Percentiles rank a stretch among this genome's conserved stretches.
phyloP scores from a whole-genome alignment of 2,113 vertebrate genomes.

The Mus spicilegus region DNA sequence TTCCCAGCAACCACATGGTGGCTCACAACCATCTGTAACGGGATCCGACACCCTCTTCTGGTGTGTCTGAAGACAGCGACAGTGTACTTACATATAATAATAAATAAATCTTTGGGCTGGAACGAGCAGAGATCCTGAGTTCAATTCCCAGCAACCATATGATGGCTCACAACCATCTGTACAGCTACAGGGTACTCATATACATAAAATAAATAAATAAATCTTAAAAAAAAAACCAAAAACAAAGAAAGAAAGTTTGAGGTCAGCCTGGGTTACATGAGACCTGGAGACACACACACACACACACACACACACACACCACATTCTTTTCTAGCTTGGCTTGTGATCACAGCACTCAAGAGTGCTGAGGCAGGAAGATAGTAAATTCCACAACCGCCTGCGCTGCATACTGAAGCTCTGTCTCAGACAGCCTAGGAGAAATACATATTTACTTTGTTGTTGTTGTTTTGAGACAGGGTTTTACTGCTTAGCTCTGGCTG shows the following conservation, averaged over 20 bases:
- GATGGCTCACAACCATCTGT: no score
- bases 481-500: background rate
- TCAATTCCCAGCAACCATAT: no score
- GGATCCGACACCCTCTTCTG: no score
- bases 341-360: background rate
- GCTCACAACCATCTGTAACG: no score
- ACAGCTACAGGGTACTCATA: no score
- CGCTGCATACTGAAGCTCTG: background rate
- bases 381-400: background rate
- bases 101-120: no score
- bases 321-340: background rate
- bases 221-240: no score
- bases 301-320: background rate
- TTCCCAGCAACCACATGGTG: no score
- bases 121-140: no score
- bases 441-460: background rate
- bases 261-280: background rate
- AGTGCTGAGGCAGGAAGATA: background rate
- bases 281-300: background rate
- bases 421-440: background rate
- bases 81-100: no score
- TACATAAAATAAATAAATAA: no score
- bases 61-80: no score
- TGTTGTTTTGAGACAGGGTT: background rate
- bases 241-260: background rate